Base-by-base conservation (phyloP, 2,888 invertebrate species). In the Lithodes maja region DNA sequence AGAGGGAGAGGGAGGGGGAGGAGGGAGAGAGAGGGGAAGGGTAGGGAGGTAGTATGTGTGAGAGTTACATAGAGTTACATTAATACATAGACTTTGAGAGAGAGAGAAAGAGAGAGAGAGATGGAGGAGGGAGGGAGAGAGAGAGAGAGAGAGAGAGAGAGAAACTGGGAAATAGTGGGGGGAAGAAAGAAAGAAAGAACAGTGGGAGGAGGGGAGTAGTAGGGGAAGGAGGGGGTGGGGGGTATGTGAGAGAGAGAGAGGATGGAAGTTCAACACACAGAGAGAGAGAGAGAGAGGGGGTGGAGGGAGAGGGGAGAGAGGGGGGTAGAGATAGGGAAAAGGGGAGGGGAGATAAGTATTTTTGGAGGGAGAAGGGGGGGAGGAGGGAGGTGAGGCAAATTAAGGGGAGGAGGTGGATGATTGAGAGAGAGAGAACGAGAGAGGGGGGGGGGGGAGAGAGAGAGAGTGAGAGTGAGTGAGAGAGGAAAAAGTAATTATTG, bases 81-180 rank as follows among this genome's bases (percentile, higher is more conserved):
- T 33, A 33, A 33, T 33, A 33, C 33, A 33, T 33, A 33, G 33
- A 33, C 33, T 33, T 12, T 74, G 71, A 80, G 80, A 80, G 80
- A 54, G 80, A 54, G 55, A 80, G 80, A 80, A 54, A 80, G 80
- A 80, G 80, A 80, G 80, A 80, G 80, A 80, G 55, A 80, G 80
- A 80, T 33, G 33, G 33, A 33, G 33, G 80, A 80, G 80, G 54
- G 80, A 80, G 80, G n/a, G 80, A 53, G 80, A 54, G 55, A 54
- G 55, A 55, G 61, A 61, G 61, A 33, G 61, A n/a, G 81, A 33
- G 61, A 9, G n/a, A 9, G 61, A 55, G 81, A 55, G 61, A n/a
- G 81, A 81, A 61, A 0, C 1, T 12, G n/a, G 2, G 61, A 17
- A 55, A 15, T 55, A 61, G 49, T 1, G 33, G 12, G 53, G 33